These are phyloP conservation scores for Tyrophagus putrescentiae DNA, from an alignment of 1,140 invertebrate species.

Conservation along the genomic window DNA sequence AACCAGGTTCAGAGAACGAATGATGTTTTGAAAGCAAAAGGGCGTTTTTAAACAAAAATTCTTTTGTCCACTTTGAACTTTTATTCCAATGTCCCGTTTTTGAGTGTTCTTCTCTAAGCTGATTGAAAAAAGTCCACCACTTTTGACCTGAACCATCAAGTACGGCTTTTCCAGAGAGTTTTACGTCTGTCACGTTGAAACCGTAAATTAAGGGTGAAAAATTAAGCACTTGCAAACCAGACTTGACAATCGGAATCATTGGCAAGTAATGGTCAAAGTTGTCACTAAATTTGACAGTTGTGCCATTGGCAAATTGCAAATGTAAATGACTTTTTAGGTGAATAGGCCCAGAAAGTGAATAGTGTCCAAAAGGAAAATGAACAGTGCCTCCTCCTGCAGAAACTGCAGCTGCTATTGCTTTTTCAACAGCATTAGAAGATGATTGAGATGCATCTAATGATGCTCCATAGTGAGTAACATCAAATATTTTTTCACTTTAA, in stretches of 20 bases:
- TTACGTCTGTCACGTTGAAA: not conserved
- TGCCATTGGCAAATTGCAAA: not conserved
- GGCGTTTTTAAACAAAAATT: not conserved
- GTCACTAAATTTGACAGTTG: not conserved
- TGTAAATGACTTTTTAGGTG: not conserved
- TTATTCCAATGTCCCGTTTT: not conserved
- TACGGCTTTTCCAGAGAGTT: not conserved
- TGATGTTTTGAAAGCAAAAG: not conserved
- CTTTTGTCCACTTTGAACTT: not conserved
- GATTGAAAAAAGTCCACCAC: not conserved
- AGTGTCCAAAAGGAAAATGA: not conserved
- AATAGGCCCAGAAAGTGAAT: not conserved
- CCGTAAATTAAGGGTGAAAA: not conserved
- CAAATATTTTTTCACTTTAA: too few species aligned
- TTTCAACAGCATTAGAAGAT: not conserved
- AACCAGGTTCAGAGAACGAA: not conserved
- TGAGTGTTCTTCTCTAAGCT: not conserved
- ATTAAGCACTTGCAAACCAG: not conserved
- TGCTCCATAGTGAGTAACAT: too few species aligned
- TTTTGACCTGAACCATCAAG: not conserved
- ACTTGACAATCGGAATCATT: not conserved
- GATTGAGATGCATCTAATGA: too few species aligned
- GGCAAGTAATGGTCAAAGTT: not conserved
- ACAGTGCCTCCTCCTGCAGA: not conserved
- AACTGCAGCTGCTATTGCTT: not conserved